Percentiles rank a stretch among this genome's conserved stretches.
These are phyloP conservation scores for Battus philenor DNA, from an alignment of 1,140 invertebrate genomes.

Conservation along the genomic window DNA sequence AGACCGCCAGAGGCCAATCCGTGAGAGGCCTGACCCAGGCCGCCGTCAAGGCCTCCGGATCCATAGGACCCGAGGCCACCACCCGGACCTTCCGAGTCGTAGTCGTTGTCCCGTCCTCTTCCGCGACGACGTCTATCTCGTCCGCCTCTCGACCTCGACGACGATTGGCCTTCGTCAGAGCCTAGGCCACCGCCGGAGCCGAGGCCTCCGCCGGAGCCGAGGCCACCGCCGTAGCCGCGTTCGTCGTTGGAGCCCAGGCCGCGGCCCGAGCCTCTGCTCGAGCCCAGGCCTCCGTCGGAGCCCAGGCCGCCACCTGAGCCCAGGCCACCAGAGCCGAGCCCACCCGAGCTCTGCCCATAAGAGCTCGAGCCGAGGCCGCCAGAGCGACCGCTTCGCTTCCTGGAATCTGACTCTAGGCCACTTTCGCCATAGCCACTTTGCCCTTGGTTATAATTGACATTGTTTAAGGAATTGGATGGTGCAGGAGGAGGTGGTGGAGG, in stretches of 20 bases:
- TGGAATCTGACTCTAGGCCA: slow-evolving; percentile 67
- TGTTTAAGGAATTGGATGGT: slow-evolving; percentile 22
- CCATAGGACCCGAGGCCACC: slow-evolving; percentile 37
- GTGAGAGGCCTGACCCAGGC: slow-evolving; percentile 36
- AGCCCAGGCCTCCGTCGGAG: slow-evolving; percentile 29
- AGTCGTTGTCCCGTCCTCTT: slow-evolving; percentile 57
- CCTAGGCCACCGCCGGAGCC: slow-evolving; percentile 35
- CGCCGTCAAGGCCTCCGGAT: slow-evolving; percentile 44
- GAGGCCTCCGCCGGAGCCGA: slow-evolving; percentile 32
- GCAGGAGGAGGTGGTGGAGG: slow-evolving; percentile 54
- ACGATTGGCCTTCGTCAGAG: slow-evolving; percentile 25
- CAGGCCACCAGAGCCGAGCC: slow-evolving; percentile 29
- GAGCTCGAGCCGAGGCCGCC: slow-evolving; percentile 45
- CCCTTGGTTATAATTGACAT: slow-evolving; percentile 37
- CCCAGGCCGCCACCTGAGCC: slow-evolving; percentile 25
- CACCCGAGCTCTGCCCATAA: slow-evolving; percentile 24
- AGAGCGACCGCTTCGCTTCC: slow-evolving; percentile 53
- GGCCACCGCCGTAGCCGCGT: slow-evolving; percentile 30
- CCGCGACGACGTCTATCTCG: slow-evolving; percentile 54
- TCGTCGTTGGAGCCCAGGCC: slow-evolving; percentile 28
- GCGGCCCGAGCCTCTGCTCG: slow-evolving; percentile 28
- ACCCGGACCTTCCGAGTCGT: slow-evolving; percentile 39
- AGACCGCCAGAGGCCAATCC: slow-evolving; percentile 60
- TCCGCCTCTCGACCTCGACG: slow-evolving; percentile 38
- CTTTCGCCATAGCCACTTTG: slow-evolving; percentile 49